Base-by-base conservation (phyloP, 1,140 invertebrate species). In the Megathymus violae region DNA sequence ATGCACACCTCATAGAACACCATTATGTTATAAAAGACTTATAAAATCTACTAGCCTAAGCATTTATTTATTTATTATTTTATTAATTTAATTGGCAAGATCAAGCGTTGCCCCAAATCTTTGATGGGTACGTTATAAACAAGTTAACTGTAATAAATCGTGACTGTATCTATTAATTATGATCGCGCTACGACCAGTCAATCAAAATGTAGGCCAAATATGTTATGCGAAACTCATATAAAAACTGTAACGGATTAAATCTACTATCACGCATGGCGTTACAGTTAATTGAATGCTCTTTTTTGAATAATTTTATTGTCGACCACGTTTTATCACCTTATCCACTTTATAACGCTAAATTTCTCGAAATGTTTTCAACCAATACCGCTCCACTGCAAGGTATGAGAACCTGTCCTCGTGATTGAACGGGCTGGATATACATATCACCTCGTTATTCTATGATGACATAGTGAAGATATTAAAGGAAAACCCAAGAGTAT, bases 241-340 rank as follows among this genome's bases (percentile, higher is more conserved):
- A 59, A 58, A 59, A 46, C 54, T 59, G 54, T 59, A 59, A 46
- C 54, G 43, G 27, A 46, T 59, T 11, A 14, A 31, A 36, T 4
- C 43, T 11, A 15, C 22, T 58, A 44, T 27, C 52, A 58, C 16
- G 54, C 54, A 11, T 59, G n/a, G 25, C 52, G 25, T 46, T 34
- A 36, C 5, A 31, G n/a, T 27, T 43, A 5, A 59, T 46, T 46
- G 5, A 36, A 19, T 10, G 41, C 25, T 46, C 14, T 46, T 9
- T 59, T 58, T 58, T 56, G 6, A 58, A n/a, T 14, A 19, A 10
- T 13, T 22, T 31, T 43, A 14, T 16, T 41, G 6, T 41, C 3
- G 14, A 16, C 16, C 19, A 16, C 15, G 2, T 17, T 16, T 19
- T 17, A 16, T 4, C 0, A 16, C 40, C 13, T n/a, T n/a, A n/a